Base-by-base conservation (phyloP, 1,140 invertebrate genomes). In the Drosophila sp. region DNA sequence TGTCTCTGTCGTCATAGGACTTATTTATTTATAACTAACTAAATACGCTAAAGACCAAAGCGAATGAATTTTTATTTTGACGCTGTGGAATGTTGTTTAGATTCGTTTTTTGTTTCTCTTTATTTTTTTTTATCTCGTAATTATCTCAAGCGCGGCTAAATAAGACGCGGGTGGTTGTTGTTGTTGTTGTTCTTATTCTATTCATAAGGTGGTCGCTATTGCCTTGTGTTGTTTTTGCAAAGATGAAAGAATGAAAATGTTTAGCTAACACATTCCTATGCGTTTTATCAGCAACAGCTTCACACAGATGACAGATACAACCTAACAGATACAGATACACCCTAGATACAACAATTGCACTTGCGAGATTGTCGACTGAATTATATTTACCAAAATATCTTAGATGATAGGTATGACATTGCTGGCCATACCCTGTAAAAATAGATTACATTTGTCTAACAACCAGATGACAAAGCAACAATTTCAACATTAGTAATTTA, bases 11-110 rank as follows among this genome's bases (percentile, higher is more conserved):
- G 18, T 14, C 48, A 41, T 40, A 11, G 8, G 7, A 36, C n/a
- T 16, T 45, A n/a, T 46, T 63, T 70, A 63, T 63, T 70, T 70
- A 46, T 46, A 63, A 27, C 13, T n/a, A 70, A 36, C 14, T 7
- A 16, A 34, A 21, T 18, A 53, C 1, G 8, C 50, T 9, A 53
- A 11, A 18, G 25, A 18, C 13, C 16, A 36, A 34, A 53, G 32
- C 3, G 13, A 29, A 41, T 45, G 29, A 36, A 46, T 46, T 56
- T 56, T 45, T 65, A 56, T 62, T 62, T 62, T 62, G 58, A 62
- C 59, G 25, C 58, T 73, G 46, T 67, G 57, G 65, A 73, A 73
- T 73, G 65, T 53, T 69, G 57, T 70, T 61, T 70, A 43, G 62
- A 58, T 29, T 50, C 32, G 29, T 36, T 18, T 16, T 53, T 6